Conservation (phyloP, 2,888 invertebrate genomes). For the Axea sp. region DNA sequence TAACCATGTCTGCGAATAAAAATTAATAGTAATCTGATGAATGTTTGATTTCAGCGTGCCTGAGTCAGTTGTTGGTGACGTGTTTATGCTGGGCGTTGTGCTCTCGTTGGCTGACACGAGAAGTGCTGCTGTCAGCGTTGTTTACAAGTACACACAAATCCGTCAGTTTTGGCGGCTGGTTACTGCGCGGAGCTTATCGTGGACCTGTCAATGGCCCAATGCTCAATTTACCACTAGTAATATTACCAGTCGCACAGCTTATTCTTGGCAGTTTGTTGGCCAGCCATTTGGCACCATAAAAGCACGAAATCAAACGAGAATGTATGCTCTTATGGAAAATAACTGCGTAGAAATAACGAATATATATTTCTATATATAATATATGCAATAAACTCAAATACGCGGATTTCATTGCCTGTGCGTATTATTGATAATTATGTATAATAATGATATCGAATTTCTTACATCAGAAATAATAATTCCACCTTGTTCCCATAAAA, state of each 20-base stretch:
- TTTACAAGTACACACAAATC: constrained; percentile 77
- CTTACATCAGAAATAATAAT: constrained; percentile 31
- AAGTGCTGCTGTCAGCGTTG: constrained; percentile 72
- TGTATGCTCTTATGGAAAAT: not conserved
- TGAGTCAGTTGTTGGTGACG: constrained; percentile 73
- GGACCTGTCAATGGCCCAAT: constrained; percentile 73
- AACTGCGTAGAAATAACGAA: constrained; percentile 28
- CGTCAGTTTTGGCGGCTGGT: constrained; percentile 76
- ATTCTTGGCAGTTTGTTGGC: constrained; percentile 74
- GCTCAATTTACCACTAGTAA: constrained; percentile 75
- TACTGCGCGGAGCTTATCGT: constrained; percentile 75
- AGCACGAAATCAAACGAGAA: constrained; percentile 2
- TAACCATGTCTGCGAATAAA: not conserved
- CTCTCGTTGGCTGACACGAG: constrained; percentile 73
- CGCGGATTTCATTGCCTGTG: constrained; percentile 27
- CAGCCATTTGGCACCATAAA: constrained; percentile 62
- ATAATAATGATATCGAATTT: constrained; percentile 9
- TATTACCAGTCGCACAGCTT: constrained; percentile 76
- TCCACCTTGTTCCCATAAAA: constrained; percentile 75
- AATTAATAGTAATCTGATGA: not conserved
- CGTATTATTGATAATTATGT: constrained; percentile 4
- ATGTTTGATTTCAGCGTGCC: constrained; percentile 69
- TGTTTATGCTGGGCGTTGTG: constrained; percentile 75
- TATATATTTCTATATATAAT: constrained; percentile 18
- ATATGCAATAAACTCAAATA: constrained; percentile 14